phyloP scores from a whole-genome alignment of 2,888 invertebrate species.

The Lasioglossum vierecki region DNA sequence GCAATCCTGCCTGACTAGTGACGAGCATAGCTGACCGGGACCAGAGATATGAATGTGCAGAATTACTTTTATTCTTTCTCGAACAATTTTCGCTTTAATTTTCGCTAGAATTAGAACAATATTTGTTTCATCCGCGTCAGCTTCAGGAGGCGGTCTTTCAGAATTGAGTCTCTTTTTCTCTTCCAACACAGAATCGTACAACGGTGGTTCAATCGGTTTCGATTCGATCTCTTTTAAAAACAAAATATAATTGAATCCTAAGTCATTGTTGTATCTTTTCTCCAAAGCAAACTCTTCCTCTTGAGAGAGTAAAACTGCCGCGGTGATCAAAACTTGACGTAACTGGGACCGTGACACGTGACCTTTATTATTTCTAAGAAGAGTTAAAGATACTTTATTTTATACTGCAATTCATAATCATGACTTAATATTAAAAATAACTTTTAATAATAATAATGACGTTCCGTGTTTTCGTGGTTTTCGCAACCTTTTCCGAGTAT shows the following conservation, averaged over 20 bases:
- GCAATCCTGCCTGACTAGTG: too few species aligned
- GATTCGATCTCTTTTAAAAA: conserved; percentile 89
- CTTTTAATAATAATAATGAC: not conserved
- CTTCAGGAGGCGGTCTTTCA: conserved; percentile 75
- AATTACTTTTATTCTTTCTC: conserved; percentile 86
- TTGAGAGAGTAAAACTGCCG: conserved; percentile 88
- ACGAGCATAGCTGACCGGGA: too few species aligned
- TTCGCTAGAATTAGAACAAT: conserved; percentile 90
- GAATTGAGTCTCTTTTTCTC: conserved; percentile 82
- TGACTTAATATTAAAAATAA: not conserved
- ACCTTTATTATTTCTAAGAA: conserved; percentile 88
- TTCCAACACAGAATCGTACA: conserved; percentile 82
- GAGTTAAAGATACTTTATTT: not conserved
- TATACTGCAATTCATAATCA: not conserved
- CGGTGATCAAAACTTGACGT: conserved; percentile 89
- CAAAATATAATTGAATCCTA: conserved; percentile 90
- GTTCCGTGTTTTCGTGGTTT: too few species aligned
- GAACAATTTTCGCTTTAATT: conserved; percentile 89
- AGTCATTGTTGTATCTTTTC: conserved; percentile 89
- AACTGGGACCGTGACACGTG: conserved; percentile 89
- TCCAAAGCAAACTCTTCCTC: conserved; percentile 89
- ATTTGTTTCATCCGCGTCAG: conserved; percentile 85
- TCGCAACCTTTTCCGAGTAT: too few species aligned
- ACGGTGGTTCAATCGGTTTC: conserved; percentile 80
- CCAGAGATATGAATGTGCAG: not conserved